Evolutionary conservation across 1,140 invertebrate species (phyloP), one percentile per base, ranked within the genome.

Genomic region (Drosophila kanapiae): DNA sequence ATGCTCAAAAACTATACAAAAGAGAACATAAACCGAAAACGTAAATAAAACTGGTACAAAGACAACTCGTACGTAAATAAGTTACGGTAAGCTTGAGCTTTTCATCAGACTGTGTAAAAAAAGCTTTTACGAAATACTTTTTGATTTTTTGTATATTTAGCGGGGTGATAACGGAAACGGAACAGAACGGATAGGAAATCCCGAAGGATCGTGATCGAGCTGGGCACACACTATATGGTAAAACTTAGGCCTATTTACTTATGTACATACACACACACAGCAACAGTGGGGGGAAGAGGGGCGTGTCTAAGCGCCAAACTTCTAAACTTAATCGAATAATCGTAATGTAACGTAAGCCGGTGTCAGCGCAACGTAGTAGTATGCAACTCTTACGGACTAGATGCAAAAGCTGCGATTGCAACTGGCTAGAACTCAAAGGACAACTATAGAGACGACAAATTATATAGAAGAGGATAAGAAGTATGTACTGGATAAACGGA

Each of bases 1-100:
- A 87, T 87, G 84, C 84, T 87, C 80, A 75, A 77, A 87, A 88
- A 79, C 72, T 79, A 82, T 79, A 87, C 47, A 72, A 82, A 82
- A 86, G 58, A 80, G 63, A 88, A 70, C 48, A 65, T 70, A 70
- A 83, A 69, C 76, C 54, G 74, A 87, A 80, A 87, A 87, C 80
- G 59, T 82, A 78, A 82, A 68, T 60, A 78, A 78, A 78, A 69
- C 42, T 49, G 57, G 43, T 69, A 56, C 45, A 60, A 78, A 77
- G 68, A 58, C 54, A 77, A 77, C 63, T 76, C 47, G 48, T 56
- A 77, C 35, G 47, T 57, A 54, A 35, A 53, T 37, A 68, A 60
- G 43, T 63, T 72, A 75, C 58, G 70, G 37, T 63, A 75, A 77
- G 72, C 75, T 76, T 76, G 54, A 76, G 75, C 62, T 53, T 77